Percentiles rank a stretch among this genome's conserved stretches.
Evolutionary conservation across 2,888 invertebrate genomes (phyloP).

Genomic region (Pelosia muscerda): DNA sequence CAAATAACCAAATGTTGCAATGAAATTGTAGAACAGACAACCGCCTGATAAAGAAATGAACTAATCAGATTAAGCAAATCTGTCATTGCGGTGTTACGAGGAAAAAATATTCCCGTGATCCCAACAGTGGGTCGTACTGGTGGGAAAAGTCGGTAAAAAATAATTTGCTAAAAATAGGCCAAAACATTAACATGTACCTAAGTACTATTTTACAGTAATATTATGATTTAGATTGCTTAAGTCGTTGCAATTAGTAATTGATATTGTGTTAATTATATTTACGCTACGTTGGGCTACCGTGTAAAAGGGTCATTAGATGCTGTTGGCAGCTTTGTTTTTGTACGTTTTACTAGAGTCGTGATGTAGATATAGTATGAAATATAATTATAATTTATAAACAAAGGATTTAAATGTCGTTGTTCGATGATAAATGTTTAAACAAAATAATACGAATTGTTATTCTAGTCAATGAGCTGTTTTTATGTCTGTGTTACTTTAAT

Average conservation of each 20-base stretch:
- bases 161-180: slow-evolving; percentile 3
- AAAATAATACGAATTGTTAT: slow-evolving; percentile 76
- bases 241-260: neutral
- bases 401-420: slow-evolving; percentile 74
- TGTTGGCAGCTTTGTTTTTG: slow-evolving; percentile 33
- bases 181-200: neutral
- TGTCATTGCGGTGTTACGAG: neutral
- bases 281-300: slow-evolving; percentile 1
- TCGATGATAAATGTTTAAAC: slow-evolving; percentile 76
- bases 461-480: slow-evolving; percentile 83
- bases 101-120: too few species aligned
- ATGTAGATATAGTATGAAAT: slow-evolving; percentile 37
- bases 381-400: slow-evolving; percentile 43
- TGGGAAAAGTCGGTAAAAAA: neutral
- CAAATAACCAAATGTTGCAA: neutral
- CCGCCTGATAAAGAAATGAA: neutral
- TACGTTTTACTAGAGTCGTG: slow-evolving; percentile 48
- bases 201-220: neutral
- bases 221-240: neutral
- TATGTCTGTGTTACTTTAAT: slow-evolving; percentile 75
- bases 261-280: neutral
- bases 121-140: too few species aligned
- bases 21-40: neutral
- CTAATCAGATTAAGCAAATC: neutral
- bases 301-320: slow-evolving; percentile 4